phyloP scores from a whole-genome alignment of 2,797 vertebrate species.

The Ctenopoma kingsleyae region DNA sequence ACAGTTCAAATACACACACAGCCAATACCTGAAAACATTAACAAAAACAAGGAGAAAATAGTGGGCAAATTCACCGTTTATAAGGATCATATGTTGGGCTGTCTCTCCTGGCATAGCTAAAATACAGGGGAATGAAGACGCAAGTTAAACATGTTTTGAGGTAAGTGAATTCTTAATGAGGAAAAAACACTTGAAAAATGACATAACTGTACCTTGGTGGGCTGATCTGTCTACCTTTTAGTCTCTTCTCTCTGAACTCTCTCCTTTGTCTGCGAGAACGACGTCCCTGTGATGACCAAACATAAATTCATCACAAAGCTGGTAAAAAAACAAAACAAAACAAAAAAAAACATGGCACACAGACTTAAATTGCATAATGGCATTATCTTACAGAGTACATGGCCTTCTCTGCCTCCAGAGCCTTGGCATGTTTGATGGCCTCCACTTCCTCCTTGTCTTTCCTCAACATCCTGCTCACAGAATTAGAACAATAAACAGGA shows the following conservation, averaged over 20 bases:
- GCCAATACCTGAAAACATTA: neutral
- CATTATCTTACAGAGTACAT: slow-evolving; percentile 94
- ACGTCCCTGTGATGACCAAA: slow-evolving; percentile 85
- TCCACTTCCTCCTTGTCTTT: slow-evolving; percentile 98
- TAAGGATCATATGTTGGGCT: slow-evolving; percentile 98
- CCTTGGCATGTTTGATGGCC: slow-evolving; percentile 97
- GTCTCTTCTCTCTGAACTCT: slow-evolving; percentile 95
- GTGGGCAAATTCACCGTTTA: slow-evolving; percentile 87
- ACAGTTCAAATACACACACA: neutral
- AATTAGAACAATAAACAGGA: slow-evolving; percentile 1
- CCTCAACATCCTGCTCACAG: slow-evolving; percentile 90
- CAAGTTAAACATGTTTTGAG: neutral
- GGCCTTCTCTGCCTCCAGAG: slow-evolving; percentile 96
- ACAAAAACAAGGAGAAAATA: neutral
- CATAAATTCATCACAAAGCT: neutral
- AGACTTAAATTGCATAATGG: neutral
- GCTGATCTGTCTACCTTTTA: slow-evolving; percentile 97
- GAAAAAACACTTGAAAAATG: neutral
- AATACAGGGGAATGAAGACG: slow-evolving; percentile 25
- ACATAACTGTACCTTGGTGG: slow-evolving; percentile 89
- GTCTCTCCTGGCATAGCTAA: slow-evolving; percentile 94
- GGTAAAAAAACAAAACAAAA: too few relatives aligned
- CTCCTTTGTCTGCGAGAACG: slow-evolving; percentile 94
- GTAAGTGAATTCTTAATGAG: neutral
- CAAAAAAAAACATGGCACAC: neutral